Conservation (phyloP, 2,888 invertebrate species). For the Pristionchus entomophagus region DNA sequence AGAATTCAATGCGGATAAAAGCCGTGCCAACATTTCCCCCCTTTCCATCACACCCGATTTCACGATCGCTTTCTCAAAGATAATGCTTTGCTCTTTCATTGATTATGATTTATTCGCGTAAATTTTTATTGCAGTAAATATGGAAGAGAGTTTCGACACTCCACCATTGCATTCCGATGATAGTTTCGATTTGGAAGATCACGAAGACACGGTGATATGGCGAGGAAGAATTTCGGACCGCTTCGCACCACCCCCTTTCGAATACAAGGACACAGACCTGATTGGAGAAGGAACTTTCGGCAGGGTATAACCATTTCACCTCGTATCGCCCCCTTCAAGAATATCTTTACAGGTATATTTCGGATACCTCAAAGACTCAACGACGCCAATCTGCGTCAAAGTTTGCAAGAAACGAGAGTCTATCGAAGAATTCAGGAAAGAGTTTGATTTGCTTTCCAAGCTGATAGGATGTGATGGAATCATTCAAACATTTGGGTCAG, state of each 20-base stretch:
- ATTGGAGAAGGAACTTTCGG: not conserved
- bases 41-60: no score
- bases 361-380: not conserved
- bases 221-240: not conserved
- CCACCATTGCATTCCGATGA: no score
- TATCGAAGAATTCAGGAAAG: not conserved
- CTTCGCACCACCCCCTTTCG: not conserved
- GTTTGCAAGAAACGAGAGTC: not conserved
- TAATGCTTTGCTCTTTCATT: no score
- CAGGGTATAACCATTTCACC: not conserved
- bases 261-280: not conserved
- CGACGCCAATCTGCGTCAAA: not conserved
- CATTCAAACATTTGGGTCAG: not conserved
- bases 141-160: no score
- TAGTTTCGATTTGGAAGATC: no score
- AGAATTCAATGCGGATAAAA: no score
- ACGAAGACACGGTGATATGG: no score
- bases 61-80: no score
- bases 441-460: not conserved
- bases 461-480: not conserved
- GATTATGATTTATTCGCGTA: no score
- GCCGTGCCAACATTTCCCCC: no score
- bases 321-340: not conserved
- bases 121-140: no score
- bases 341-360: no score